These are phyloP conservation scores for Grapholita molesta DNA, from an alignment of 1,140 invertebrate genomes.

Conservation along the genomic window DNA sequence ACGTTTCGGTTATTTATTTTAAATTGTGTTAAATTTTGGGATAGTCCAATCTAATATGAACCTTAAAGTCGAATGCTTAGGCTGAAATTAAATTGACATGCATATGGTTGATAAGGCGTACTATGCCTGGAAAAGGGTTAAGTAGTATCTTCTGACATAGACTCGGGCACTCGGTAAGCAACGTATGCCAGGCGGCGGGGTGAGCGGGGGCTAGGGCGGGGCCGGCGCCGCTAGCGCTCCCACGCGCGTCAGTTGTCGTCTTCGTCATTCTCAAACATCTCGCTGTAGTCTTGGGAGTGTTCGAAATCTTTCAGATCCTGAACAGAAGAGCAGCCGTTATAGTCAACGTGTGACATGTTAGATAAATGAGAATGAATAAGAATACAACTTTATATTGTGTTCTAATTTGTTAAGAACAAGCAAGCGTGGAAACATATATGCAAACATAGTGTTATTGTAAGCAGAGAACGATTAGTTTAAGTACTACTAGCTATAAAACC, in stretches of 20 bases:
- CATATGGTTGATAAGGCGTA: no score
- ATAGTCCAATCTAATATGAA: no score
- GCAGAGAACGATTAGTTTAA: background rate
- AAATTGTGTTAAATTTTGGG: no score
- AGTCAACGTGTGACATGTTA: background rate
- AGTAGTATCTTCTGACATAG: no score
- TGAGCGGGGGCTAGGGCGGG: background rate
- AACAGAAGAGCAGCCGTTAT: constrained; percentile 44
- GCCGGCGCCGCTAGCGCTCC: constrained; percentile 6
- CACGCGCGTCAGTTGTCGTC: constrained; percentile 60
- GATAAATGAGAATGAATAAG: constrained; percentile 64
- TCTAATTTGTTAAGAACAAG: background rate
- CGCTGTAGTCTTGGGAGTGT: constrained; percentile 66
- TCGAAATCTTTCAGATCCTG: constrained; percentile 72
- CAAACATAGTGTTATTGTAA: background rate
- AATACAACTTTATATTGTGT: constrained; percentile 43
- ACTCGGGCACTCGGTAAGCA: background rate
- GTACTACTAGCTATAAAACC: background rate
- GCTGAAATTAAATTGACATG: no score
- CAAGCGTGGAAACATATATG: background rate
- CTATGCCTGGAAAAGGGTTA: no score
- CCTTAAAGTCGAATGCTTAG: no score
- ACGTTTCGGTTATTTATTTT: no score
- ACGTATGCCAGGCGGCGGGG: background rate
- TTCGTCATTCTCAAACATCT: constrained; percentile 75